Evolutionary conservation across 2,797 vertebrate species (phyloP).

Genomic region (Sebastes diploproa): DNA sequence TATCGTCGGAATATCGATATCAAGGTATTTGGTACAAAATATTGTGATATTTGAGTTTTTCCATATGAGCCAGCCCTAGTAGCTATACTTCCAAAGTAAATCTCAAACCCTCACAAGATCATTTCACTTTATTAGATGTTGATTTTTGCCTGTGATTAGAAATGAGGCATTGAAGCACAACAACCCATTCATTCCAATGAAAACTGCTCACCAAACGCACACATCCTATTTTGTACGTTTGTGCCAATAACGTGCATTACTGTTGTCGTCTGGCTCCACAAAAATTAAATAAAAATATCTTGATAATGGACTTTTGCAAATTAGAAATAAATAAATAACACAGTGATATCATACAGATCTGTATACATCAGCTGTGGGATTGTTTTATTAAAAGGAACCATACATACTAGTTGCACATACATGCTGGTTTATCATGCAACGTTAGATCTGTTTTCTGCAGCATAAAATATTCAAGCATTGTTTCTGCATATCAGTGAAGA

Average conservation of each 20-base stretch:
- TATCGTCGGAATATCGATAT: too few relatives aligned
- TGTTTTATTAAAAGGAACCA: constrained; percentile 4
- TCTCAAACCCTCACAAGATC: not conserved
- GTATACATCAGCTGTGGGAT: not conserved
- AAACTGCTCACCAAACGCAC: not conserved
- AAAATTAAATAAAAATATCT: not conserved
- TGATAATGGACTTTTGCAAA: not conserved
- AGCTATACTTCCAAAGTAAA: not conserved
- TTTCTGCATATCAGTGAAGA: not conserved
- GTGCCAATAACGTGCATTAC: not conserved
- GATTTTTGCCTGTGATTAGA: not conserved
- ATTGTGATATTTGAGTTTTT: too few relatives aligned
- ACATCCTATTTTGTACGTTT: not conserved
- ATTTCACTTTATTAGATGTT: not conserved
- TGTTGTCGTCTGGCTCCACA: not conserved
- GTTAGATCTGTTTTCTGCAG: not conserved
- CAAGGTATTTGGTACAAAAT: too few relatives aligned
- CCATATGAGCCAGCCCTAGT: too few relatives aligned
- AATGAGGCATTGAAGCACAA: not conserved
- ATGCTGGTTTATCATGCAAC: not conserved
- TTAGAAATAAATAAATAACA: too few relatives aligned
- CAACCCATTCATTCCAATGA: not conserved
- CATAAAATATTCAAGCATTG: not conserved
- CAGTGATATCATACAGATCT: not conserved
- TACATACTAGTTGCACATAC: not conserved